phyloP scores from a whole-genome alignment of 37 sponge, comb jelly and placozoan species.

The Eunapius fragilis region DNA sequence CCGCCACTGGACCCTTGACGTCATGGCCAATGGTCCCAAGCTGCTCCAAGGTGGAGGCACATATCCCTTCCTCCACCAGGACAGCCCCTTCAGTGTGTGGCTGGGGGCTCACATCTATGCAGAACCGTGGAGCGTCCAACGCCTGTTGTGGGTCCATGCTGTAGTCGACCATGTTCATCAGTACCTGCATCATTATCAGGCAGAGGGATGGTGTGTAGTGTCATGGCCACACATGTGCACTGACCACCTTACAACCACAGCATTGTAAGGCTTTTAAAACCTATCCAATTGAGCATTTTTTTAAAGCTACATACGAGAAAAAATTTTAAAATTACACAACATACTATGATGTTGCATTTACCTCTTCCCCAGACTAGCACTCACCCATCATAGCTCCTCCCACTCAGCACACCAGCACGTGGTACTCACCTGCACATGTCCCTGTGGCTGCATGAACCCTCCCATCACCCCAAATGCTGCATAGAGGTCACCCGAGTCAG shows the following conservation, averaged over 20 bases:
- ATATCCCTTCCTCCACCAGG: conserved; percentile 73
- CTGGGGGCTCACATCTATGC: conserved; percentile 38
- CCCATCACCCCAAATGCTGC: conserved; percentile 91
- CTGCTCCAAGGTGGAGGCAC: not conserved
- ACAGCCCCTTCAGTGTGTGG: conserved; percentile 30
- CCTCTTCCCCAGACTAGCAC: too few relatives aligned
- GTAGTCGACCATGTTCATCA: conserved; percentile 87
- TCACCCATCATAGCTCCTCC: too few relatives aligned
- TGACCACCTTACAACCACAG: too few relatives aligned
- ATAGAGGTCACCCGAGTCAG: conserved; percentile 65
- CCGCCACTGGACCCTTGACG: conserved; percentile 54
- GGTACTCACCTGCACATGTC: conserved; percentile 81
- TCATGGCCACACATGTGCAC: too few relatives aligned
- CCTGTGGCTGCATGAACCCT: conserved; percentile 93
- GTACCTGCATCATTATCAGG: conserved; percentile 38
- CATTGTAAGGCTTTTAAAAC: too few relatives aligned
- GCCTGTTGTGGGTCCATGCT: conserved; percentile 88
- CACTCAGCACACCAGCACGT: too few relatives aligned
- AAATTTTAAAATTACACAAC: too few relatives aligned
- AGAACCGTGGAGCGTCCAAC: conserved; percentile 76
- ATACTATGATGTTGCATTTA: too few relatives aligned
- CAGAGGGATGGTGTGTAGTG: too few relatives aligned
- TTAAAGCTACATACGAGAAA: too few relatives aligned
- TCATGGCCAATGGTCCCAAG: conserved; percentile 66
- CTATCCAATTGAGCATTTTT: too few relatives aligned